Conservation (phyloP, 2,797 vertebrate species). For the Danio kyathit region DNA sequence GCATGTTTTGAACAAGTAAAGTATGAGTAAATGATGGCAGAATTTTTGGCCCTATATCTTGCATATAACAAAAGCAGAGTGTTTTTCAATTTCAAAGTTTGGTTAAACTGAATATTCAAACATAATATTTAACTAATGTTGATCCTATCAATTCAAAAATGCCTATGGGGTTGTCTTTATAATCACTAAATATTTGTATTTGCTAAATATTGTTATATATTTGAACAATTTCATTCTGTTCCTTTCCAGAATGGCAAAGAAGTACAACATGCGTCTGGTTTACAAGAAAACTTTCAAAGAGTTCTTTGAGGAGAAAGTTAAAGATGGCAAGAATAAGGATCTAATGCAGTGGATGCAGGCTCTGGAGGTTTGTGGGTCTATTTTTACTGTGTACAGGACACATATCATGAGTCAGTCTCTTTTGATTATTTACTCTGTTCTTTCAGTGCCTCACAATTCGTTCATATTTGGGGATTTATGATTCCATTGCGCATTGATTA, state of each 20-base stretch:
- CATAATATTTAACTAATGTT: too few species aligned
- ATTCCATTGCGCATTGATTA: too few species aligned
- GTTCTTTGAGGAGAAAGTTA: constrained; percentile 93
- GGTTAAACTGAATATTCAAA: too few species aligned
- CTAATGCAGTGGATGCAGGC: constrained; percentile 95
- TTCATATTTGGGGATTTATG: too few species aligned
- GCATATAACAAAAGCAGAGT: not conserved
- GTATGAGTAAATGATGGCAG: too few species aligned
- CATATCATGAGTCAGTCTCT: not conserved
- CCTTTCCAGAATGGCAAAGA: constrained; percentile 89
- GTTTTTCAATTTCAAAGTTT: not conserved
- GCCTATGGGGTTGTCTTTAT: too few species aligned
- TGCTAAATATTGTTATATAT: not conserved
- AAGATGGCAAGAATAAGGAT: constrained; percentile 86
- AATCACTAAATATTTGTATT: not conserved
- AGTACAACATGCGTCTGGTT: constrained; percentile 93
- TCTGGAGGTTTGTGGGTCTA: constrained; percentile 80
- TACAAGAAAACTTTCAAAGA: constrained; percentile 92
- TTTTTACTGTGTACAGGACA: not conserved
- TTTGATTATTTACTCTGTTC: not conserved
- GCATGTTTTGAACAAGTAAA: too few species aligned
- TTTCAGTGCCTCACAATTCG: not conserved
- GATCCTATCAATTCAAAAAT: too few species aligned
- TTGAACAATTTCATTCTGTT: not conserved
- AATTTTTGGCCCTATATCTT: too few species aligned